Evolutionary conservation across 2,888 invertebrate species (phyloP), one percentile per base, ranked within the genome.

Genomic region (Sialis fuliginosa): DNA sequence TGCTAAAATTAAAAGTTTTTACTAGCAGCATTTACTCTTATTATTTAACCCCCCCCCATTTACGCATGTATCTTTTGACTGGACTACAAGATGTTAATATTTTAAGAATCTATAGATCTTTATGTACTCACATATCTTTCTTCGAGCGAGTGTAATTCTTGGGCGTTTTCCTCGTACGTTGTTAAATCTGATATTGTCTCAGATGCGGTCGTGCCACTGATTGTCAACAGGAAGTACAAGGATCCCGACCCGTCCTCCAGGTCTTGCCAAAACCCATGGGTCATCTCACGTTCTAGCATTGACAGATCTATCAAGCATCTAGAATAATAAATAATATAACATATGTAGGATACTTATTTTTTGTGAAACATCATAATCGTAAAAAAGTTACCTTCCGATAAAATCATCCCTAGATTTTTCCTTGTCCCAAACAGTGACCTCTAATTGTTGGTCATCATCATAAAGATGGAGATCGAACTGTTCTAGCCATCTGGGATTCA

Each of bases 401-500:
- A 86, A 78, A 60, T 89, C 88, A 60, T 91, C 90, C 57, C 81
- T 81, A n/a, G 82, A 79, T 48, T 79, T 76, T 57, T 89, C 88
- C 55, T 87, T 84, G 60, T 91, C 89, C 82, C 88, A 92, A 0
- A 96, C 79, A 0, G 88, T 84, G 48, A 98, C 79, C 65, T 97
- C 93, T 31, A 98, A 68, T 49, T 83, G 77, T 64, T 93, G 92
- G 47, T 89, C 88, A 56, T 93, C 93, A 57, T 95, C 93, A 64
- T 89, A 97, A 6, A 97, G 72, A 64, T 97, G 93, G 32, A 98
- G 72, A 63, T 98, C 96, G 62, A 97, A 95, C 67, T 96, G 95
- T 61, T 98, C 97, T 59, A 93, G 61, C 97, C 97, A 98, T 48
- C 81, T 77, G 0, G 93, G 92, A 62, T 83, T 85, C 46, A 89